Evolutionary conservation across 1,140 invertebrate species (phyloP).

Genomic region (Polyergus mexicanus): DNA sequence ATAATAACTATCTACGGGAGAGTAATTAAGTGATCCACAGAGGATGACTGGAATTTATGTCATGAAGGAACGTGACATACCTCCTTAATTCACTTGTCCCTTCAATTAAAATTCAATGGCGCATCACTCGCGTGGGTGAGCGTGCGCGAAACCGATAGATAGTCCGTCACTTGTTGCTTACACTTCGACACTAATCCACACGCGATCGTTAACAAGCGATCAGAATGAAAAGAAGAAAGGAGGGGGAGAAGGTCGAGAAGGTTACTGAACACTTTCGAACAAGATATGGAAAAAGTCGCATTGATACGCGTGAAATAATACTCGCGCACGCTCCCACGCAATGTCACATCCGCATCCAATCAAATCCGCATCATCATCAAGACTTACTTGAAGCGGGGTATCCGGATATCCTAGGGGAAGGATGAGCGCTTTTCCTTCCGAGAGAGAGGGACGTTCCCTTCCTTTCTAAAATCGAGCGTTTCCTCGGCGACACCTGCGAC

Average conservation of each 20-base stretch:
- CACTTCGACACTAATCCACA: conserved; percentile 60
- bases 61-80: conserved; percentile 44
- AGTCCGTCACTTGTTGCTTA: conserved; percentile 55
- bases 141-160: conserved; percentile 29
- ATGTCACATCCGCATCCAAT: conserved; percentile 43
- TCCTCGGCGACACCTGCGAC: conserved; percentile 29
- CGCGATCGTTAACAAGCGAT: conserved; percentile 34
- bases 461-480: neutral
- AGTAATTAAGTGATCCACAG: neutral
- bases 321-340: conserved; percentile 50
- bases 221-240: neutral
- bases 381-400: conserved; percentile 50
- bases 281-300: conserved; percentile 21
- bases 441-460: neutral
- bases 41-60: conserved; percentile 13
- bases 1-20: neutral
- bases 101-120: conserved; percentile 29
- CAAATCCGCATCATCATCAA: conserved; percentile 32
- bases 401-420: neutral
- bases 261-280: neutral
- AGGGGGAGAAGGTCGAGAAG: neutral
- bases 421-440: neutral
- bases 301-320: conserved; percentile 29
- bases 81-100: conserved; percentile 48
- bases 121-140: conserved; percentile 41